Conservation (phyloP, 2,888 invertebrate species). For the Parapristionchus giblindavisi region DNA sequence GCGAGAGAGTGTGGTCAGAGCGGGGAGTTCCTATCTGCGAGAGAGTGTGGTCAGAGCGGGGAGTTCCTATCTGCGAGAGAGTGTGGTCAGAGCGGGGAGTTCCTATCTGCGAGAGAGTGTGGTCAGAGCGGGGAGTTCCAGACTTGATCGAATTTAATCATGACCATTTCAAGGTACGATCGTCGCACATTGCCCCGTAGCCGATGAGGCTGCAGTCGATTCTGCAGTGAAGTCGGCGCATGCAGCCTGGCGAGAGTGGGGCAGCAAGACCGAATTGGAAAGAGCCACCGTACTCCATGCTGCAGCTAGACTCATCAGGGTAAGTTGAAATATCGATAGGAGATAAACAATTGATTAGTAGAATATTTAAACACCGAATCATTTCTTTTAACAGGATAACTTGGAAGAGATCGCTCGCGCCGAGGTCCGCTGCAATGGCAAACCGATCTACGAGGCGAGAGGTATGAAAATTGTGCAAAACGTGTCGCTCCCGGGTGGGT, state of each 20-base stretch:
- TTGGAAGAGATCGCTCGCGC: slow-evolving; percentile 68
- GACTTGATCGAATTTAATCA: too few species aligned
- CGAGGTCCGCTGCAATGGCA: slow-evolving; percentile 73
- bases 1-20: too few species aligned
- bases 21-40: too few species aligned
- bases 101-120: too few species aligned
- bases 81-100: too few species aligned
- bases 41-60: too few species aligned
- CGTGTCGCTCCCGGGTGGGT: slow-evolving; percentile 23
- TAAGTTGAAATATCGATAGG: not conserved
- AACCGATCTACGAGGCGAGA: slow-evolving; percentile 74
- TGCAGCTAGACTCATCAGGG: slow-evolving; percentile 31
- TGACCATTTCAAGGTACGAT: slow-evolving; percentile 47
- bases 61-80: too few species aligned
- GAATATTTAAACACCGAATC: not conserved
- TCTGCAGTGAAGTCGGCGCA: slow-evolving; percentile 40
- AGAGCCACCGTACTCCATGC: slow-evolving; percentile 24
- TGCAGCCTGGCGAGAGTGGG: slow-evolving; percentile 22
- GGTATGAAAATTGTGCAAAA: not conserved
- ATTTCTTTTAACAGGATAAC: slow-evolving; percentile 43
- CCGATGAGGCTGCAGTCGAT: slow-evolving; percentile 44
- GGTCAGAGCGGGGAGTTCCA: too few species aligned
- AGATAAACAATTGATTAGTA: not conserved
- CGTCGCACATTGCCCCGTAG: slow-evolving; percentile 47
- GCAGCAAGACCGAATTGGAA: slow-evolving; percentile 33